These are phyloP conservation scores for Typhlichthys subterraneus DNA, from an alignment of 2,797 vertebrate genomes.

Conservation along the genomic window DNA sequence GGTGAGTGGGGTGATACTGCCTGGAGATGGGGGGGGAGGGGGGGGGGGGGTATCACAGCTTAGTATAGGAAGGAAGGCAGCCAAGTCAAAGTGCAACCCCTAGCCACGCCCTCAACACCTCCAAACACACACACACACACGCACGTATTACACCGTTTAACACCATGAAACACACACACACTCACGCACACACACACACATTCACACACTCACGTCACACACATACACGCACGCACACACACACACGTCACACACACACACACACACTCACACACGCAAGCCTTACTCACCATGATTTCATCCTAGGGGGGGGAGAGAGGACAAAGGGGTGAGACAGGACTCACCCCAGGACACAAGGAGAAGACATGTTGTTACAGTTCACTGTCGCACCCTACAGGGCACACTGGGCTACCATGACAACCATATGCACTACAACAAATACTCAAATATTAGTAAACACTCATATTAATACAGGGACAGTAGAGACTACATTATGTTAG, in stretches of 20 bases:
- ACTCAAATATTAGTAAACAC: too few species aligned
- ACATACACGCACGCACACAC: neutral
- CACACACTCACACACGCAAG: conserved; percentile 22
- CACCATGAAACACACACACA: conserved; percentile 11
- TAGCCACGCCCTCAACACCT: conserved; percentile 31
- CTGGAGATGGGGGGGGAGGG: neutral
- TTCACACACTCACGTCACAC: conserved; percentile 26
- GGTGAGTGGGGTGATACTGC: too few species aligned
- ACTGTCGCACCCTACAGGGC: neutral
- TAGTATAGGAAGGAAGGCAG: conserved; percentile 56
- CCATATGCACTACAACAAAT: too few species aligned
- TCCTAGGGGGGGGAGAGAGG: conserved; percentile 86
- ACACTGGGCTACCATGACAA: too few species aligned
- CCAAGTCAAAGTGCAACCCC: conserved; percentile 45
- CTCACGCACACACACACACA: conserved; percentile 17
- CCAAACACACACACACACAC: neutral
- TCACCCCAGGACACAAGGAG: conserved; percentile 18
- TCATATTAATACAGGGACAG: too few species aligned
- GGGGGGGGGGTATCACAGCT: conserved; percentile 23
- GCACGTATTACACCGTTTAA: neutral
- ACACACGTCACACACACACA: conserved; percentile 8
- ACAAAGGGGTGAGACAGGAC: conserved; percentile 25
- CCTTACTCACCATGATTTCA: conserved; percentile 98
- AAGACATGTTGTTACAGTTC: too few species aligned
- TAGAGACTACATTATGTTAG: too few species aligned